Percentiles rank a stretch among this genome's conserved stretches.
phyloP scores from a whole-genome alignment of 37 sponge, comb jelly and placozoan species.

The Cliona cf. orientalis region DNA sequence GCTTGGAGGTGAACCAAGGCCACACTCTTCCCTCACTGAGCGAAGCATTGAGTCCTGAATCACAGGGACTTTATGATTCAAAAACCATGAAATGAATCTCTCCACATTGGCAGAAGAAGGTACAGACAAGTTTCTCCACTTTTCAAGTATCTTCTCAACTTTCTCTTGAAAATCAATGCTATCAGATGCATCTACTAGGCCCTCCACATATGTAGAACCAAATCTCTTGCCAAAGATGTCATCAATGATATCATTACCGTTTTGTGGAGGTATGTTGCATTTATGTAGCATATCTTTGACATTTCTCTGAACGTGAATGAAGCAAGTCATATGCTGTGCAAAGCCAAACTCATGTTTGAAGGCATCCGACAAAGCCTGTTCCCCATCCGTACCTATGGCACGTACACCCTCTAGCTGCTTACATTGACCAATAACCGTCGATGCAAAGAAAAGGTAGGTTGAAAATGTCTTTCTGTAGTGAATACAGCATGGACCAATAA shows the following conservation, averaged over 20 bases:
- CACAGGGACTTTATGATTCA: background rate
- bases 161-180: slow-evolving; percentile 27
- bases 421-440: slow-evolving; percentile 57
- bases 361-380: slow-evolving; percentile 43
- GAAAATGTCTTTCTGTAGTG: slow-evolving; percentile 48
- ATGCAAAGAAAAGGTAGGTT: slow-evolving; percentile 68
- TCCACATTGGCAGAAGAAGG: slow-evolving; percentile 2
- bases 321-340: slow-evolving; percentile 48
- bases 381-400: slow-evolving; percentile 57
- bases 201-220: slow-evolving; percentile 41
- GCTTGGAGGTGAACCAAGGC: slow-evolving; percentile 38
- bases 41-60: slow-evolving; percentile 16
- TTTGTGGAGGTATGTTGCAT: slow-evolving; percentile 11
- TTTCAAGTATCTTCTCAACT: background rate
- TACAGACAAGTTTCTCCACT: background rate
- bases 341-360: slow-evolving; percentile 57
- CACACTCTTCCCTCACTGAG: slow-evolving; percentile 27
- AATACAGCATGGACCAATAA: slow-evolving; percentile 44
- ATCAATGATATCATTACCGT: slow-evolving; percentile 32
- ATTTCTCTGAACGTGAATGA: slow-evolving; percentile 38
- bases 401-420: slow-evolving; percentile 45
- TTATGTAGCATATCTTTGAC: slow-evolving; percentile 29
- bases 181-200: slow-evolving; percentile 22
- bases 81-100: slow-evolving; percentile 19
- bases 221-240: slow-evolving; percentile 48